Base-by-base conservation (phyloP, 2,888 invertebrate genomes). In the Lymantria monacha region DNA sequence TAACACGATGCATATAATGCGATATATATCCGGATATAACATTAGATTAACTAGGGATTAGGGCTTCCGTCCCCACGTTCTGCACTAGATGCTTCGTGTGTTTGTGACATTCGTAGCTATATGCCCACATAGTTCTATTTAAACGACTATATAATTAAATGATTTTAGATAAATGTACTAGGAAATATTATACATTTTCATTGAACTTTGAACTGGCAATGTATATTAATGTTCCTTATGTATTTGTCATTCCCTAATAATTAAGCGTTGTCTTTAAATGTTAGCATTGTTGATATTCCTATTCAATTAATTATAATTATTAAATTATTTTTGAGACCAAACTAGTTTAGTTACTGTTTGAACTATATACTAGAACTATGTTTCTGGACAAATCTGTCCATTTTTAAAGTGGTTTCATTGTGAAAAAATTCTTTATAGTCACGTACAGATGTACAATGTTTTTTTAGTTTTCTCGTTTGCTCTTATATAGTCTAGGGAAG, bases 41-140 rank as follows among this genome's bases (percentile, higher is more conserved):
- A 44, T 46, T 53, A 61, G 73, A 69, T 74, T 70, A 74, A 53
- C 55, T 48, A n/a, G 10, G 57, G 57, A 58, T 72, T 72, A 74
- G 51, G 74, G 74, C 75, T 74, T 74, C 75, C 13, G 46, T 41
- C 33, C 43, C 13, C 22, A 31, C 45, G 44, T 47, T 9, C 42
- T 3, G 13, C 10, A 37, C 12, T 51, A 15, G 31, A 7, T 31
- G 37, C n/a, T 30, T 30, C 37, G 30, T n/a, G 30, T 36, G 41
- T 14, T 30, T 44, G 42, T 47, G 40, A 41, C 40, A 40, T 22
- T 44, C 33, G 12, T 9, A 10, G 8, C 14, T 15, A 9, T 13
- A 9, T 46, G 15, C 9, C 14, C 7, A 22, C 11, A 11, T 15
- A 11, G 11, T 10, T 15, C 13, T 33, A 36, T 22, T 22, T 30